phyloP scores from a whole-genome alignment of 37 sponge, comb jelly and placozoan species.

The Spongilla lacustris region DNA sequence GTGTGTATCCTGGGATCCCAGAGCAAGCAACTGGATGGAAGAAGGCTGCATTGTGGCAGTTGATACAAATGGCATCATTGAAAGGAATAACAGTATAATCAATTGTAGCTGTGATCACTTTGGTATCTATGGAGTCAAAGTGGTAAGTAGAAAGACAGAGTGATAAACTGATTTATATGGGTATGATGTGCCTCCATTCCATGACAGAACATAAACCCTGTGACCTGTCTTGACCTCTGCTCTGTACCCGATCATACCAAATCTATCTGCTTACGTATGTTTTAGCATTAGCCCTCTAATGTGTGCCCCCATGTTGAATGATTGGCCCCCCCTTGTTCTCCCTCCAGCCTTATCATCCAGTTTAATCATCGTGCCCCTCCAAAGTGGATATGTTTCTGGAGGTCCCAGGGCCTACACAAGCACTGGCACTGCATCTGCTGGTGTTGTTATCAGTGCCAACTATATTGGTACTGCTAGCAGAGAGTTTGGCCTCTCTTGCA shows the following conservation, averaged over 20 bases:
- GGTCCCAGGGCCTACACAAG: neutral
- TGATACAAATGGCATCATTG: neutral
- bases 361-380: neutral
- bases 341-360: neutral
- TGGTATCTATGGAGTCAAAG: neutral
- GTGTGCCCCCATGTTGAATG: too few relatives aligned
- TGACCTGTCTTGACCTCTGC: neutral
- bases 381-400: neutral
- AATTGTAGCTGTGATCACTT: slow-evolving; percentile 3
- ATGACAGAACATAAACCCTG: neutral
- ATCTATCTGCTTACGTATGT: neutral
- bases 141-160: neutral
- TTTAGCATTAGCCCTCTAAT: neutral
- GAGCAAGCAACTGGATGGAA: neutral
- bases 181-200: neutral
- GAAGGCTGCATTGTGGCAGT: neutral
- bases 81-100: neutral
- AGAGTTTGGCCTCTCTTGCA: neutral
- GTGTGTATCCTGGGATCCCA: neutral
- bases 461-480: neutral
- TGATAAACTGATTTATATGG: neutral
- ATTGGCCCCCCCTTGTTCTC: neutral
- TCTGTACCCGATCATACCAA: neutral
- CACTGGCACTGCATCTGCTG: neutral
- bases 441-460: neutral